Evolutionary conservation across 2,888 invertebrate genomes (phyloP).

Genomic region (Caenorhabditis afra): DNA sequence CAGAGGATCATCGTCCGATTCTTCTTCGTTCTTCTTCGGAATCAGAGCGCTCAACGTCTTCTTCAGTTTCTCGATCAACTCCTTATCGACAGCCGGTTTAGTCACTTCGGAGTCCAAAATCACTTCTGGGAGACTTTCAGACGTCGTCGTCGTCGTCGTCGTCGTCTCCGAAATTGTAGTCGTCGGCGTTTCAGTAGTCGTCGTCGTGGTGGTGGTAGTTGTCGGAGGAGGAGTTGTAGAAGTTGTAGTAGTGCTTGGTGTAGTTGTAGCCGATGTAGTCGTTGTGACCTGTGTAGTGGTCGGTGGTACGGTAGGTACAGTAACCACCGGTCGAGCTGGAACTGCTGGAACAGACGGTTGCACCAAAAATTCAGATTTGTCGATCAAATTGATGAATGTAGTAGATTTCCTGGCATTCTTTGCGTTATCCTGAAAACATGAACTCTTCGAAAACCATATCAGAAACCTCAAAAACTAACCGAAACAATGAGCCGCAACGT

Average conservation of each 20-base stretch:
- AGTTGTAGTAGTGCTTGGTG: not conserved
- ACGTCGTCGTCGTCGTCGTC: not conserved
- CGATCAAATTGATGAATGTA: constrained; percentile 64
- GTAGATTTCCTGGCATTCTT: constrained; percentile 52
- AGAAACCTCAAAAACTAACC: constrained; percentile 34
- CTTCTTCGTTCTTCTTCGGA: constrained; percentile 6
- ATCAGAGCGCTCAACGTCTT: constrained; percentile 13
- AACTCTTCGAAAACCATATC: constrained; percentile 44
- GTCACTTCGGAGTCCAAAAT: constrained; percentile 40
- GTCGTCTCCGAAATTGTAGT: constrained; percentile 6
- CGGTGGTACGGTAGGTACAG: not conserved
- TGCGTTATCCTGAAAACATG: constrained; percentile 70
- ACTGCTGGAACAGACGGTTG: too few species aligned
- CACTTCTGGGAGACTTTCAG: constrained; percentile 17
- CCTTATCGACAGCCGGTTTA: not conserved
- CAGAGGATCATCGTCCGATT: not conserved
- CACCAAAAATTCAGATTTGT: constrained; percentile 14
- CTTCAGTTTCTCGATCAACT: constrained; percentile 35
- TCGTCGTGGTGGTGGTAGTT: constrained; percentile 22
- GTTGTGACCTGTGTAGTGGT: constrained; percentile 13
- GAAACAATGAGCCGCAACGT: constrained; percentile 55
- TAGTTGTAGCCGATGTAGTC: constrained; percentile 4
- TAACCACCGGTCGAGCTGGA: not conserved
- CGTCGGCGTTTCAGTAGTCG: not conserved
- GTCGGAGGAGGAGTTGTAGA: constrained; percentile 9